phyloP scores from a whole-genome alignment of 1,140 invertebrate species.

The Chelonus insularis region DNA sequence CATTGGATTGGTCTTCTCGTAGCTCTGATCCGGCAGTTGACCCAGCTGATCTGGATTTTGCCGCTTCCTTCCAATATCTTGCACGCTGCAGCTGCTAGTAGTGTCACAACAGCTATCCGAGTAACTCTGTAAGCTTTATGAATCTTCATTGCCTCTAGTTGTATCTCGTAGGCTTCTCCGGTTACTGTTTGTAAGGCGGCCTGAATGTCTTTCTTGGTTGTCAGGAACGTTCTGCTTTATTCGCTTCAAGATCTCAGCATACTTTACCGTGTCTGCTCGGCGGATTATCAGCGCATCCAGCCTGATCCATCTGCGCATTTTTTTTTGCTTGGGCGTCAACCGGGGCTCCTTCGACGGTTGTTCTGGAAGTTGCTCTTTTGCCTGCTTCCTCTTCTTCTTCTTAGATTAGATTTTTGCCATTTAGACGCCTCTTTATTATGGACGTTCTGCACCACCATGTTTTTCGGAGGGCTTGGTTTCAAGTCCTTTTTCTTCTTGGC shows the following conservation, averaged over 20 bases:
- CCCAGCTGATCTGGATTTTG: slow-evolving; percentile 25
- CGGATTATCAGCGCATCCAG: slow-evolving; percentile 22
- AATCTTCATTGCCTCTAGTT: slow-evolving; percentile 18
- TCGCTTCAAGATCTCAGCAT: slow-evolving; percentile 19
- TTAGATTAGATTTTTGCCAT: not conserved
- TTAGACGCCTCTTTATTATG: not conserved
- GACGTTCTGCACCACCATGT: not conserved
- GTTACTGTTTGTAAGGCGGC: slow-evolving; percentile 14
- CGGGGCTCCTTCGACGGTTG: not conserved
- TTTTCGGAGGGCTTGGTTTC: slow-evolving; percentile 1
- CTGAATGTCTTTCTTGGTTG: slow-evolving; percentile 17
- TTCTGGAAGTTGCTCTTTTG: not conserved
- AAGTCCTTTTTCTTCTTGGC: not conserved
- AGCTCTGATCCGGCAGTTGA: slow-evolving; percentile 19
- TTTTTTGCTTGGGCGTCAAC: not conserved
- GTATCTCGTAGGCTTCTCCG: not conserved
- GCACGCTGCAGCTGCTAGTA: slow-evolving; percentile 17
- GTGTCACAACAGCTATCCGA: slow-evolving; percentile 17
- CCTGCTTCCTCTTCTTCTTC: not conserved
- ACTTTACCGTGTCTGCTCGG: not conserved
- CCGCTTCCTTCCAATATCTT: slow-evolving; percentile 2
- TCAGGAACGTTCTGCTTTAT: slow-evolving; percentile 22
- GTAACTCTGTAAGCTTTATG: slow-evolving; percentile 27
- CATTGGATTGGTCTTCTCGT: slow-evolving; percentile 2
- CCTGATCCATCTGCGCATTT: slow-evolving; percentile 6